phyloP scores from a whole-genome alignment of 1,140 invertebrate species.

The Leptinotarsa defecta region DNA sequence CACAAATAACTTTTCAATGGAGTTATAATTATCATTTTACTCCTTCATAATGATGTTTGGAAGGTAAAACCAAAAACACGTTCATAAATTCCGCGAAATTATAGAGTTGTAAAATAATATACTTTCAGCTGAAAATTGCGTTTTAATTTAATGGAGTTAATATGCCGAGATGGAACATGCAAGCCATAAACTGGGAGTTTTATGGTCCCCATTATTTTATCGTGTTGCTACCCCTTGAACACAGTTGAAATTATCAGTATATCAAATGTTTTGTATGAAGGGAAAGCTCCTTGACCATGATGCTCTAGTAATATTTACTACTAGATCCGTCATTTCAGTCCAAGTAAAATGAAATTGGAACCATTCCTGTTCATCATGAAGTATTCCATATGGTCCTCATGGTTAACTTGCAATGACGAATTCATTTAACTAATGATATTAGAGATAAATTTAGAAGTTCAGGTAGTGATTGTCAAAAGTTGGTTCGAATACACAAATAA shows the following conservation, averaged over 20 bases:
- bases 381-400: too few species aligned
- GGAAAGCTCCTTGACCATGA: too few species aligned
- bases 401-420: too few species aligned
- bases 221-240: neutral
- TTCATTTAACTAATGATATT: too few species aligned
- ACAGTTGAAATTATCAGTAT: neutral
- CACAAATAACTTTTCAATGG: neutral
- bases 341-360: too few species aligned
- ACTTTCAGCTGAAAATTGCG: neutral
- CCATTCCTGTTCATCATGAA: too few species aligned
- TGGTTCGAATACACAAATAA: too few species aligned
- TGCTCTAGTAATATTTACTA: too few species aligned
- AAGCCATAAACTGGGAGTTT: neutral
- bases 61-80: neutral
- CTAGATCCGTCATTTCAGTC: too few species aligned
- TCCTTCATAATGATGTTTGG: neutral
- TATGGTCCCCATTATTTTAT: neutral
- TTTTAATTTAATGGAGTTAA: constrained; percentile 6
- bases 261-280: too few species aligned
- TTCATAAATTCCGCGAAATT: neutral
- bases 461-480: too few species aligned
- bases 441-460: too few species aligned
- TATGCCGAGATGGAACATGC: neutral
- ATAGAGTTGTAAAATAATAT: constrained; percentile 7
- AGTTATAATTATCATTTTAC: neutral